Conservation (phyloP, 2,888 invertebrate genomes). For the Oeneis ivallda region DNA sequence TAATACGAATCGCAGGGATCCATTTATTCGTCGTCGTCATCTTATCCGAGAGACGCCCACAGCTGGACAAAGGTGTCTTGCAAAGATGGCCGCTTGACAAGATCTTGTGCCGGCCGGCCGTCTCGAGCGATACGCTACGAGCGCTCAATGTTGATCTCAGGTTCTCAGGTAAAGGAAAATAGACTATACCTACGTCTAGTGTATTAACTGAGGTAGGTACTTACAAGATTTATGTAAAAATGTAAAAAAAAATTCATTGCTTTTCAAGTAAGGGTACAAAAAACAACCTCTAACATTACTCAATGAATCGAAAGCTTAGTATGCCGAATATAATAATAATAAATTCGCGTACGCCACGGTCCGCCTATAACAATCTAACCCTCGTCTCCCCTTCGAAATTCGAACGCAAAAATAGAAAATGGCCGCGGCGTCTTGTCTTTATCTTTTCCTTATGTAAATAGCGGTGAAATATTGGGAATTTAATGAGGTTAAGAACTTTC, state of each 20-base stretch:
- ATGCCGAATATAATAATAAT: constrained; percentile 50
- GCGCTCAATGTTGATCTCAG: no score
- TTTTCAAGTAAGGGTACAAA: constrained; percentile 23
- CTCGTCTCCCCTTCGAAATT: constrained; percentile 68
- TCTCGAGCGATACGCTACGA: no score
- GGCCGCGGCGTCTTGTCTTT: constrained; percentile 76
- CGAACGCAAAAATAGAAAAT: constrained; percentile 68
- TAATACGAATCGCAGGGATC: no score
- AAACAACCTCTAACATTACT: constrained; percentile 54
- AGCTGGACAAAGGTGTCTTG: no score
- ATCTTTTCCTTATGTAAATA: constrained; percentile 81
- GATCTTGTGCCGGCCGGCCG: no score
- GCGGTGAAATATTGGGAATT: constrained; percentile 62
- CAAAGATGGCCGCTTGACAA: no score
- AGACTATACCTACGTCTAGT: background rate
- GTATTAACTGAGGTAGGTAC: background rate
- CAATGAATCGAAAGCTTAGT: constrained; percentile 74
- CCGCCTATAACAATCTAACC: constrained; percentile 50
- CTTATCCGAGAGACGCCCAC: no score
- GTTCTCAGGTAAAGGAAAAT: background rate
- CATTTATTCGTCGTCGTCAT: no score
- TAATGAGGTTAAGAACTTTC: constrained; percentile 77
- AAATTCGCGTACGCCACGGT: constrained; percentile 66
- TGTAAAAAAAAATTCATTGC: background rate
- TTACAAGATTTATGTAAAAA: background rate